Base-by-base conservation (phyloP, 2,888 invertebrate genomes). In the Phaonia tiefii region DNA sequence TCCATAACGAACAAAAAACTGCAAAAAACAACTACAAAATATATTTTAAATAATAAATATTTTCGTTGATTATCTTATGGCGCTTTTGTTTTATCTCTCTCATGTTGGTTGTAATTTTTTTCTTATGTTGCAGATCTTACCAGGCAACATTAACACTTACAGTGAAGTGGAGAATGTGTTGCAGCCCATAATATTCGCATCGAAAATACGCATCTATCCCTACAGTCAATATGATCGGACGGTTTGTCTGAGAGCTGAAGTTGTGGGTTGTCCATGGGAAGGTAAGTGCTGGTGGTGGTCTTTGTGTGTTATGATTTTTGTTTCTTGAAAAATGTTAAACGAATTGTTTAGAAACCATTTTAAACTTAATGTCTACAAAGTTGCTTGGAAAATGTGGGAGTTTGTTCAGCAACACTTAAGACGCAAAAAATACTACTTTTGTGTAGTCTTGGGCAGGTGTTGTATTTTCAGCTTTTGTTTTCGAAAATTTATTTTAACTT, bases 191-290 rank as follows among this genome's bases (percentile, higher is more conserved):
- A 92, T 96, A 85, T 93, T 96, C 80, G 96, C 95, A 46, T 93
- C 94, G 84, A 94, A 94, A 90, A 92, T 97, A 83, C 94, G 96
- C 84, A 93, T 97, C 89, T 93, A 96, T 87, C 97, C 96, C 17
- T 95, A 95, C 91, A 95, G 95, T 84, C 93, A 94, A 83, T 94
- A 95, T 87, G 93, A 94, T 85, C 92, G 96, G 84, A 96, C 95
- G 7, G 95, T 96, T 81, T 97, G 96, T 89, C 93, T 97, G 93
- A 91, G 96, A 84, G 93, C 96, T 72, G 97, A 97, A 91, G 91
- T 96, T 84, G 93, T 95, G 85, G 96, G 96, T 82, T 97, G 96
- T 90, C 91, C 91, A 83, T 96, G 95, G 93, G 92, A 92, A 91
- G 95, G 96, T 96, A 91, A 93, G 93, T 89, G 10, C 51, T 15